A percentile compares a stretch with the other conserved stretches of the same genome.
Evolutionary conservation across 53 echinoderm and acorn worm genomes (phyloP).

Genomic region (Patiria pectinifera): DNA sequence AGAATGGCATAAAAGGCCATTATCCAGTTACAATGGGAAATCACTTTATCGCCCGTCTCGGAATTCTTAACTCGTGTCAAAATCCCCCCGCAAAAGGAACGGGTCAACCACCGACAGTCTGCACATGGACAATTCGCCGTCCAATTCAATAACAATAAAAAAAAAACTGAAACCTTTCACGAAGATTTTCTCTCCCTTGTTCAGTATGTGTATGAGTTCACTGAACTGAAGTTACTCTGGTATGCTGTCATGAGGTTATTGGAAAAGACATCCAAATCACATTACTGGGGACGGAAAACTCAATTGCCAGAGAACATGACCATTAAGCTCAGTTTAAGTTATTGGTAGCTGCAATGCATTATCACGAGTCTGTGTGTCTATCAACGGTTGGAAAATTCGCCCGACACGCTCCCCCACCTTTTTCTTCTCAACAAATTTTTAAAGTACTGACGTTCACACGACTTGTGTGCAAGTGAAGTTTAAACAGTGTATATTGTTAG

Average conservation of each 20-base stretch:
- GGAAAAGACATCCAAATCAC: slow-evolving; percentile 46
- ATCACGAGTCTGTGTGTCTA: slow-evolving; percentile 28
- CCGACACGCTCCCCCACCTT: background rate
- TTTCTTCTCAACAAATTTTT: background rate
- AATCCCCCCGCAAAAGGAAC: background rate
- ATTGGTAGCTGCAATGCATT: slow-evolving; percentile 24
- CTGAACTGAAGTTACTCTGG: slow-evolving; percentile 36
- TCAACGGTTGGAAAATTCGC: slow-evolving; percentile 37
- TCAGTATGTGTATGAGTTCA: slow-evolving; percentile 21
- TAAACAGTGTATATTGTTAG: background rate
- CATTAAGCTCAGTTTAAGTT: slow-evolving; percentile 12
- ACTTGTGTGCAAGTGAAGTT: background rate
- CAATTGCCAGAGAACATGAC: slow-evolving; percentile 37
- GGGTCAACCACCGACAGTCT: slow-evolving; percentile 28
- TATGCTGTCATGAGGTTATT: slow-evolving; percentile 29
- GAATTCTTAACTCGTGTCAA: background rate
- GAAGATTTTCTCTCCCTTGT: background rate
- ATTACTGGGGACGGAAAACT: slow-evolving; percentile 50
- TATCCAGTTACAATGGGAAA: slow-evolving; percentile 11
- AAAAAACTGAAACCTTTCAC: background rate
- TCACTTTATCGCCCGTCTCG: background rate
- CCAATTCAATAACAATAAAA: background rate
- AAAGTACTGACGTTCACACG: background rate
- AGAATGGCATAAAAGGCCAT: background rate
- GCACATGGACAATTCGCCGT: background rate